These are phyloP conservation scores for Haliclona indistincta DNA, from an alignment of 37 sponge, comb jelly and placozoan species.

Conservation along the genomic window DNA sequence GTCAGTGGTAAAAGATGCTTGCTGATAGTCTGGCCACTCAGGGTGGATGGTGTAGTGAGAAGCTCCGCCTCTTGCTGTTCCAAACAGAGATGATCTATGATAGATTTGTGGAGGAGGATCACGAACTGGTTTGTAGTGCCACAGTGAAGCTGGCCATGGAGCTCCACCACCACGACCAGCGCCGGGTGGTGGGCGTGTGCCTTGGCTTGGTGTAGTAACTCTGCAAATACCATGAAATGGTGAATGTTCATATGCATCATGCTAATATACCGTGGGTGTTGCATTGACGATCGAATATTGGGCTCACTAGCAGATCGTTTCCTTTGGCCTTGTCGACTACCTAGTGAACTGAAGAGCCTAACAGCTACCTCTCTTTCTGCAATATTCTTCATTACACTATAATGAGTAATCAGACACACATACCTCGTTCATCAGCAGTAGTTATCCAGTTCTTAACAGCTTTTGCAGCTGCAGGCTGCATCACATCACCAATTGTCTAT, in stretches of 20 bases:
- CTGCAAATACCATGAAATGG: too few species aligned
- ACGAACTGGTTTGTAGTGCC: slow-evolving; percentile 72
- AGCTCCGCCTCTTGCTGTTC: slow-evolving; percentile 47
- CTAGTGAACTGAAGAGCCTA: slow-evolving; percentile 71
- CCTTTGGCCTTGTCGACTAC: slow-evolving; percentile 32
- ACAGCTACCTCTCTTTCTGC: slow-evolving; percentile 75
- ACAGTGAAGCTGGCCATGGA: slow-evolving; percentile 56
- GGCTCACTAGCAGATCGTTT: slow-evolving; percentile 40
- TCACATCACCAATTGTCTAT: slow-evolving; percentile 55
- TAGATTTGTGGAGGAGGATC: slow-evolving; percentile 84
- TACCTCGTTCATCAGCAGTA: slow-evolving; percentile 62
- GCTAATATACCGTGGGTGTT: too few species aligned
- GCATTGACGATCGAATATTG: too few species aligned
- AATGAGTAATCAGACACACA: background rate
- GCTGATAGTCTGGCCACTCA: slow-evolving; percentile 85
- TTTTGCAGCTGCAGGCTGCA: slow-evolving; percentile 76
- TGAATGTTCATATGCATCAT: too few species aligned
- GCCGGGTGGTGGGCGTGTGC: too few species aligned
- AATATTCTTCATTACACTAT: background rate
- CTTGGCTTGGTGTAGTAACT: too few species aligned
- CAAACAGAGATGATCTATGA: slow-evolving; percentile 81
- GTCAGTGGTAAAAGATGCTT: background rate
- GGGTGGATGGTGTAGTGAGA: slow-evolving; percentile 86
- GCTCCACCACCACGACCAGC: slow-evolving; percentile 17
- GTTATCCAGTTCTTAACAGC: slow-evolving; percentile 61